A percentile compares a stretch with the other conserved stretches of the same genome.
Evolutionary conservation across 2,797 vertebrate genomes (phyloP).

Genomic region (Phoebastria nigripes): DNA sequence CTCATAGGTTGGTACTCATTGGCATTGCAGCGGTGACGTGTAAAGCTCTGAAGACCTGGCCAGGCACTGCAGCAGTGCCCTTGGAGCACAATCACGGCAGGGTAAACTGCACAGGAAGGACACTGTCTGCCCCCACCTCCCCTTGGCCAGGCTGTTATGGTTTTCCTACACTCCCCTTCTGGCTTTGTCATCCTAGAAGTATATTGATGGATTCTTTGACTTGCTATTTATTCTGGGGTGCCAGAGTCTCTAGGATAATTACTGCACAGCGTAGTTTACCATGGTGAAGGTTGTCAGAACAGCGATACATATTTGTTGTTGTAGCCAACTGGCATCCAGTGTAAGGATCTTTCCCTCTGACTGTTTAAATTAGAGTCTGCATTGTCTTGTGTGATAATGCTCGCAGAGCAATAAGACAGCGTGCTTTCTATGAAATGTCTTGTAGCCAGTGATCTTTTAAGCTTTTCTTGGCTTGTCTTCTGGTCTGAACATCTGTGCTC

Average conservation of each 20-base stretch:
- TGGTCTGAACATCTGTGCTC: slow-evolving; percentile 49
- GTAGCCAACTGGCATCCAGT: slow-evolving; percentile 27
- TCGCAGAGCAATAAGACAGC: slow-evolving; percentile 3
- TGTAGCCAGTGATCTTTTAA: slow-evolving; percentile 49
- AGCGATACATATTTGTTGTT: background rate
- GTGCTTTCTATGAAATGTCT: slow-evolving; percentile 32
- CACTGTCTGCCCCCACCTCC: background rate
- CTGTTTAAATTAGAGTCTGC: slow-evolving; percentile 49
- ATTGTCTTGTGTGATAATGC: slow-evolving; percentile 38
- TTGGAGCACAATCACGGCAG: background rate
- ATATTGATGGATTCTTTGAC: background rate
- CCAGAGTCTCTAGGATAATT: background rate
- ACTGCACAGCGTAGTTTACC: background rate
- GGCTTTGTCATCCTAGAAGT: background rate
- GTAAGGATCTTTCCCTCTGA: slow-evolving; percentile 43
- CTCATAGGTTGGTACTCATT: background rate
- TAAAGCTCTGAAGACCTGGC: background rate
- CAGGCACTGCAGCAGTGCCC: background rate
- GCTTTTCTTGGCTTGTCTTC: slow-evolving; percentile 57
- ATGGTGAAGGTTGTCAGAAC: background rate
- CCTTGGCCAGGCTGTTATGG: background rate
- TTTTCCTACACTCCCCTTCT: background rate
- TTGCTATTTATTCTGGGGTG: background rate
- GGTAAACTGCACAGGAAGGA: background rate
- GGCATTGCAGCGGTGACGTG: background rate